A percentile compares a stretch with the other conserved stretches of the same genome.
Conservation (phyloP, 35 echinoderm and acorn worm species). For the Apostichopus californicus region DNA sequence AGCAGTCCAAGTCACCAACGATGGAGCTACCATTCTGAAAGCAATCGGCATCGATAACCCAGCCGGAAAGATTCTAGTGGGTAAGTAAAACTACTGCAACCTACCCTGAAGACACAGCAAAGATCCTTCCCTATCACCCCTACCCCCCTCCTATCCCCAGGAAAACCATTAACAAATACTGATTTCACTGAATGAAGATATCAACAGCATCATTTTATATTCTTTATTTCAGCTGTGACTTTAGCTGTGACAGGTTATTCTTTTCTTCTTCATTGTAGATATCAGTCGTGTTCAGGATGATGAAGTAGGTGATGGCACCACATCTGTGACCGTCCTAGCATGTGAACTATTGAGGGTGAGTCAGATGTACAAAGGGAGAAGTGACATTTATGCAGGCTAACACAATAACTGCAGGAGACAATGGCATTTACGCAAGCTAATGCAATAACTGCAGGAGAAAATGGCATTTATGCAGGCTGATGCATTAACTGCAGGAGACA, state of each 20-base stretch:
- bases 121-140: too few relatives aligned
- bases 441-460: too few relatives aligned
- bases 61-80: conserved; percentile 90
- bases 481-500: too few relatives aligned
- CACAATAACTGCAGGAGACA: too few relatives aligned
- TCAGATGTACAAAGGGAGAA: background rate
- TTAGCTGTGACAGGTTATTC: background rate
- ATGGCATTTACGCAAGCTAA: too few relatives aligned
- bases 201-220: background rate
- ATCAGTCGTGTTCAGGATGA: conserved; percentile 99
- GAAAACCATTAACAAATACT: background rate
- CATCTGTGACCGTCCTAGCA: conserved; percentile 90
- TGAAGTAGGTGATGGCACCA: conserved; percentile 99
- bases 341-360: conserved; percentile 96
- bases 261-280: conserved; percentile 38
- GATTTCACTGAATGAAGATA: background rate
- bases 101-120: too few relatives aligned
- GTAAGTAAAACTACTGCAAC: conserved; percentile 50
- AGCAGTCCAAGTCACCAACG: conserved; percentile 87
- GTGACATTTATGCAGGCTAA: too few relatives aligned
- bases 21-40: conserved; percentile 93
- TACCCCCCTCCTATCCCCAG: background rate
- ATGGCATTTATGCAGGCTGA: too few relatives aligned
- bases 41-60: conserved; percentile 92
- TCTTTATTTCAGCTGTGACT: background rate